These are phyloP conservation scores for Spinus olivaceus DNA, from an alignment of 2,797 vertebrate species.

Conservation along the genomic window DNA sequence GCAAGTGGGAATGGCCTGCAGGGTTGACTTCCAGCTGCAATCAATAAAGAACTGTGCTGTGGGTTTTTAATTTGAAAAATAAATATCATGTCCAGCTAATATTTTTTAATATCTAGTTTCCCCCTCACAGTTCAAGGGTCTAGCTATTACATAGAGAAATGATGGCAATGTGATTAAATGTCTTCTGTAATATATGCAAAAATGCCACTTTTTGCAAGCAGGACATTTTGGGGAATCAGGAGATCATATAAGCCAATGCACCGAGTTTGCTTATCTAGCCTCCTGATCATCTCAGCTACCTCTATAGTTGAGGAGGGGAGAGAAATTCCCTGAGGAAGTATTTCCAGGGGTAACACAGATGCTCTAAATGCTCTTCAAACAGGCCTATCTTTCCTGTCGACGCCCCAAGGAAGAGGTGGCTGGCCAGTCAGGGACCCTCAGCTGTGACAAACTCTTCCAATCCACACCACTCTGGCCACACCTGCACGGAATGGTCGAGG, in stretches of 20 bases:
- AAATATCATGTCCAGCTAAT: background rate
- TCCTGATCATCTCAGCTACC: background rate
- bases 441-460: constrained; percentile 3
- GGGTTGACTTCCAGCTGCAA: background rate
- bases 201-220: background rate
- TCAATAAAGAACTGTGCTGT: background rate
- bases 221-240: background rate
- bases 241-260: background rate
- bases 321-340: background rate
- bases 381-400: background rate
- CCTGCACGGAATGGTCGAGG: background rate
- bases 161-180: fast-evolving
- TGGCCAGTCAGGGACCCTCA: background rate
- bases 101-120: background rate
- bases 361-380: constrained; percentile 51
- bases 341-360: background rate
- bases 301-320: background rate
- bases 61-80: background rate
- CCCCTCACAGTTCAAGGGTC: background rate
- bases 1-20: background rate
- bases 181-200: background rate
- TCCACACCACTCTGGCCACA: background rate
- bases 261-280: background rate
- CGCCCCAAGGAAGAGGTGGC: background rate
- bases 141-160: background rate